These are phyloP conservation scores for Leptinotarsa texana DNA, from an alignment of 1,140 invertebrate genomes.

Conservation along the genomic window DNA sequence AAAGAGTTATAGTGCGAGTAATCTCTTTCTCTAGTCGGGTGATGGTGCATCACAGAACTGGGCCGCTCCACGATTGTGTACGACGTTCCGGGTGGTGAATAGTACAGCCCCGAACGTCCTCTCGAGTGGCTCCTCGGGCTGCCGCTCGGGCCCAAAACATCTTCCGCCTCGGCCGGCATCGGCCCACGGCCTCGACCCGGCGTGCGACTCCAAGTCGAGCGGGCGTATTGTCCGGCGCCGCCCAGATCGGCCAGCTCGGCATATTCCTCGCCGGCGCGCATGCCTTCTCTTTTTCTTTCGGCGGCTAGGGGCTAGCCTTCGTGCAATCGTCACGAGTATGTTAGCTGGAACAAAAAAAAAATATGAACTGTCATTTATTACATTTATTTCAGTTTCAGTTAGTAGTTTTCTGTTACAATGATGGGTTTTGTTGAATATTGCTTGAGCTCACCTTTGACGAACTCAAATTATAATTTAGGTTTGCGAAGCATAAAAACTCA, in stretches of 20 bases:
- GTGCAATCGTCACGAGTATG: slow-evolving; percentile 51
- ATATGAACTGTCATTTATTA: neutral
- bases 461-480: neutral
- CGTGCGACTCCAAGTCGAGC: slow-evolving; percentile 55
- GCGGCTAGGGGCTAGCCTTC: slow-evolving; percentile 49
- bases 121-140: slow-evolving; percentile 52
- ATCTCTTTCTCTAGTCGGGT: slow-evolving; percentile 58
- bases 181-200: slow-evolving; percentile 49
- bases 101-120: slow-evolving; percentile 66
- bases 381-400: neutral
- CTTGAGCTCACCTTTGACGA: neutral
- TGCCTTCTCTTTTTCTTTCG: slow-evolving; percentile 45
- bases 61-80: slow-evolving; percentile 84
- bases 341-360: slow-evolving; percentile 39
- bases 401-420: neutral
- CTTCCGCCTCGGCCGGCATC: slow-evolving; percentile 56
- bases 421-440: neutral
- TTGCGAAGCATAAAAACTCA: no score
- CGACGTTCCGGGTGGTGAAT: slow-evolving; percentile 74
- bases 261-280: slow-evolving; percentile 58
- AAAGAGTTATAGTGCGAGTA: slow-evolving; percentile 60
- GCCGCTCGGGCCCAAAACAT: slow-evolving; percentile 54
- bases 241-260: slow-evolving; percentile 60
- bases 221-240: slow-evolving; percentile 55
- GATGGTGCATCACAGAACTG: slow-evolving; percentile 72